A percentile compares a stretch with the other conserved stretches of the same genome.
These are phyloP conservation scores for Enteromius paludinosus DNA, from an alignment of 2,797 vertebrate species.

Conservation along the genomic window DNA sequence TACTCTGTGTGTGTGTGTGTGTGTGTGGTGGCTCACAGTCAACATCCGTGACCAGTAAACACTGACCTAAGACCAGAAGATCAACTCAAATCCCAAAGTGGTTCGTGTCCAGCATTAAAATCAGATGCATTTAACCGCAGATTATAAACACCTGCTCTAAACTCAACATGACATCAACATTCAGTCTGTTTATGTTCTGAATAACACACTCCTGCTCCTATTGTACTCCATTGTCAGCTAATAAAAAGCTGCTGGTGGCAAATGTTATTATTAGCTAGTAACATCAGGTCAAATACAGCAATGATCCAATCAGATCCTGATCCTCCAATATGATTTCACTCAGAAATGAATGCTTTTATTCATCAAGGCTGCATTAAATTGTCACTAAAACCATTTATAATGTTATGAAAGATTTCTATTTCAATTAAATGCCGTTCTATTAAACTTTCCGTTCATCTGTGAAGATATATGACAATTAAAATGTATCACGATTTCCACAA, in stretches of 20 bases:
- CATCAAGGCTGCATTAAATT: neutral
- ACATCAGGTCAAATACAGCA: neutral
- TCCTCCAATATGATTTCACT: neutral
- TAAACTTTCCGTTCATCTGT: neutral
- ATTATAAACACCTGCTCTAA: neutral
- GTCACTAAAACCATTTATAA: neutral
- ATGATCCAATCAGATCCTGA: neutral
- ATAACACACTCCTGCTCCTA: neutral
- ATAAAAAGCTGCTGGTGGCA: neutral
- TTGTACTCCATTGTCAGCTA: neutral
- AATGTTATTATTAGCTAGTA: neutral
- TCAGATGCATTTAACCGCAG: neutral
- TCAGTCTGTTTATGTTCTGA: neutral
- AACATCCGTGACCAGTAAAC: constrained; percentile 7
- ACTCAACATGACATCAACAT: neutral
- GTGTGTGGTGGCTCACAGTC: neutral
- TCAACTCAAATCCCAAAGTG: neutral
- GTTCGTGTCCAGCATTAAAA: neutral
- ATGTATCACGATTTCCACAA: neutral
- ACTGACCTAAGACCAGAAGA: constrained; percentile 7
- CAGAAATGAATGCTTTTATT: neutral
- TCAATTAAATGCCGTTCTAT: neutral
- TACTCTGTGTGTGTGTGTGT: constrained; percentile 2
- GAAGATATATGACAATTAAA: neutral
- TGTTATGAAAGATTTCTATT: neutral